Base-by-base conservation (phyloP, 2,888 invertebrate species). In the Mesorhabditis spiculigera region DNA sequence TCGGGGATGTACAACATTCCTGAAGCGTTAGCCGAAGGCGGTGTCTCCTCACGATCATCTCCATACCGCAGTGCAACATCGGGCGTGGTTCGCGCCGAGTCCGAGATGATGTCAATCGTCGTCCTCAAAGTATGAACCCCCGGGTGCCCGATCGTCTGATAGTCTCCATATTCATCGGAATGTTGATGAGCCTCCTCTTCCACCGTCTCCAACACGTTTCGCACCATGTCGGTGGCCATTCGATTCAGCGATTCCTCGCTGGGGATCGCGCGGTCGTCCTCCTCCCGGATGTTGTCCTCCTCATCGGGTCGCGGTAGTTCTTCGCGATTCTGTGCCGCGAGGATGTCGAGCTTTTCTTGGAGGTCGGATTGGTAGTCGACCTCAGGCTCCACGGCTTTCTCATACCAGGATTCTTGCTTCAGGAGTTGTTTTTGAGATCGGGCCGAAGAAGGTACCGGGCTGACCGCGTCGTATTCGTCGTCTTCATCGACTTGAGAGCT, bases 291-390 rank as follows among this genome's bases (percentile, higher is more conserved):
- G 63, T 63, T 13, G 41, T 43, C 43, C 41, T 69, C 71, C 63
- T 62, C 44, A 16, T 50, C 45, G 43, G 41, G 4, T 43, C 61
- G 58, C n/a, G 67, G 65, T 4, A 66, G 65, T 43, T 70, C 65
- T 4, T 62, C 67, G 50, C 68, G 16, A 70, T 65, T 68, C 67
- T 80, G 75, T 45, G 73, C 71, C 3, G 77, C 79, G 42, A 81
- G 71, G 66, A 78, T 75, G 28, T 72, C 75, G 50, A 78, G 69
- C 63, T 78, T 78, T 65, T 80, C 78, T 65, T 76, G 78, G 13
- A 81, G 76, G 71, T 80, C 80, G 5, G 77, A 75, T 43, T 79
- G 75, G 64, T 80, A 80, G 67, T 80, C 80, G 16, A 77, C 75
- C 71, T 80, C 80, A 5, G 74, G 80, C 66, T 80, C 80, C 65